Evolutionary conservation across 2,113 vertebrate species (phyloP).

Genomic region (Lophura nycthemera): DNA sequence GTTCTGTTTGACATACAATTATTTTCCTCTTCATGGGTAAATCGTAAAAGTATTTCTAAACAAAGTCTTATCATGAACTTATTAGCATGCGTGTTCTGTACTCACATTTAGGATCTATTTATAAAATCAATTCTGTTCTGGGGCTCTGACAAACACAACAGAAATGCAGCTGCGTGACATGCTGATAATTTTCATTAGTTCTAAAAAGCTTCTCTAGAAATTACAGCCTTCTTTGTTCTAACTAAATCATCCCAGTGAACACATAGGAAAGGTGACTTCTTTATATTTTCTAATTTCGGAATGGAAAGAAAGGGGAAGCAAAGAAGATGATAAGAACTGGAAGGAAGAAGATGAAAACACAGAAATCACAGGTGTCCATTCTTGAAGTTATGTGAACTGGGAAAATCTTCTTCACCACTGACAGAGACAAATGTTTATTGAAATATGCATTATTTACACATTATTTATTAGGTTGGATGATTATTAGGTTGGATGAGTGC

Average conservation of each 20-base stretch:
- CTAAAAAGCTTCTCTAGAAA: constrained; percentile 81
- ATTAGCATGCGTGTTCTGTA: constrained; percentile 79
- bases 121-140: constrained; percentile 84
- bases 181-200: constrained; percentile 84
- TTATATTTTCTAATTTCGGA: constrained; percentile 30
- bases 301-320: background rate
- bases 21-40: constrained; percentile 67
- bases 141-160: constrained; percentile 81
- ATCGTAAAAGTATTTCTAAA: constrained; percentile 79
- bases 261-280: constrained; percentile 74
- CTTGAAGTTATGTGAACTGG: constrained; percentile 28
- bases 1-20: constrained; percentile 68
- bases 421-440: constrained; percentile 24
- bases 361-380: constrained; percentile 21
- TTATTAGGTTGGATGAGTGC: background rate
- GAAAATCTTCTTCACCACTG: background rate
- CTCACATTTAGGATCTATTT: constrained; percentile 85
- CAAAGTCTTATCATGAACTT: constrained; percentile 80
- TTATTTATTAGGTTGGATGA: background rate
- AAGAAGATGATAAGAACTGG: constrained; percentile 14
- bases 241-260: constrained; percentile 72
- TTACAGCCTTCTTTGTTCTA: constrained; percentile 75
- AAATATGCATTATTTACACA: constrained; percentile 33
- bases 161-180: constrained; percentile 85
- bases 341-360: constrained; percentile 13